Evolutionary conservation across 2,888 invertebrate genomes (phyloP).

Genomic region (Cabera pusaria): DNA sequence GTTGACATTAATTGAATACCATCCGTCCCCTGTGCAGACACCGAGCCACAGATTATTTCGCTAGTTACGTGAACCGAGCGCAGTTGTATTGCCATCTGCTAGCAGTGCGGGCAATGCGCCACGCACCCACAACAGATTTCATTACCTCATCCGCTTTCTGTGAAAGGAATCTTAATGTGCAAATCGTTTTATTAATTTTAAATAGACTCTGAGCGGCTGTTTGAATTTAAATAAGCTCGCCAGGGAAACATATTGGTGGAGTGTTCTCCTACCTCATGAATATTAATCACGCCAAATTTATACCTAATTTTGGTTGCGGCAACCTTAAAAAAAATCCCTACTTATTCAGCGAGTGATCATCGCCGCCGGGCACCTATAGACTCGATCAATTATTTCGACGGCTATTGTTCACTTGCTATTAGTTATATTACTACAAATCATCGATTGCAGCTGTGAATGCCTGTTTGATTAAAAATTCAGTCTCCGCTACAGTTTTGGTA

Average conservation of each 20-base stretch:
- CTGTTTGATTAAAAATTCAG: constrained; percentile 15
- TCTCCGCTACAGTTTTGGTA: constrained; percentile 11
- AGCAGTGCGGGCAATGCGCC: constrained; percentile 12
- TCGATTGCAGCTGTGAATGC: too few species aligned
- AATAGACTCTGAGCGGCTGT: constrained; percentile 12
- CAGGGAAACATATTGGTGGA: constrained; percentile 10
- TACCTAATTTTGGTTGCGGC: too few species aligned
- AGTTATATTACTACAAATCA: too few species aligned
- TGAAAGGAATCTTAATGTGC: constrained; percentile 16
- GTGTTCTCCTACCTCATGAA: constrained; percentile 16
- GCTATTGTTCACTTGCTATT: too few species aligned
- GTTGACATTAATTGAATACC: constrained; percentile 1
- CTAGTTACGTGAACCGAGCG: too few species aligned
- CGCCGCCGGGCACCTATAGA: too few species aligned
- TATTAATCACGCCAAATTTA: constrained; percentile 8
- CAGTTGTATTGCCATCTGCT: too few species aligned
- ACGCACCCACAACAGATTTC: constrained; percentile 14
- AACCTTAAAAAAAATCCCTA: neutral
- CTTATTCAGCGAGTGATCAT: too few species aligned
- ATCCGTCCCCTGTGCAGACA: neutral
- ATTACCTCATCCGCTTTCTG: constrained; percentile 16
- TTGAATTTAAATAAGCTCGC: constrained; percentile 26
- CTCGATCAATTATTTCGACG: too few species aligned
- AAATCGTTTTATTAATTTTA: constrained; percentile 16
- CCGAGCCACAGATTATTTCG: too few species aligned